Evolutionary conservation across 2,888 invertebrate genomes (phyloP).

Genomic region (Nomada fabriciana): DNA sequence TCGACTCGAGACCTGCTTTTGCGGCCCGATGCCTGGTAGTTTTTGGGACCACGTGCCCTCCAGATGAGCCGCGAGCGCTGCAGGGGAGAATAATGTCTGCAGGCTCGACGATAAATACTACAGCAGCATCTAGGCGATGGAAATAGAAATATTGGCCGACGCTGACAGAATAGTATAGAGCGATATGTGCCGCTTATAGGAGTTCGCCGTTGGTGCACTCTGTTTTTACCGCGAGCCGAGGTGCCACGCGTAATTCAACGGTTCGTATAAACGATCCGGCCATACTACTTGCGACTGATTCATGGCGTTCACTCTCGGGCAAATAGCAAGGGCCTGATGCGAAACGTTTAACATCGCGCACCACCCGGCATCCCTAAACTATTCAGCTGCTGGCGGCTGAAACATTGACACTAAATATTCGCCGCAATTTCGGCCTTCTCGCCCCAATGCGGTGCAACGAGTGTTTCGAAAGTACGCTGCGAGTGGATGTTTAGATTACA

Average conservation of each 20-base stretch:
- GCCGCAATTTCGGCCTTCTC: slow-evolving; percentile 22
- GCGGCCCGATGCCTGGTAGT: not conserved
- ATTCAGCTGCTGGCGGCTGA: slow-evolving; percentile 11
- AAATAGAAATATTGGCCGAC: not conserved
- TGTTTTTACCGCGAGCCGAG: not conserved
- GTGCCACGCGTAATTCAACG: not conserved
- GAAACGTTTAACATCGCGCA: slow-evolving; percentile 15
- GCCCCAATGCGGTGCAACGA: not conserved
- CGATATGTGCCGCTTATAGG: no score
- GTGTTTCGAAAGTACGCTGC: slow-evolving; percentile 7
- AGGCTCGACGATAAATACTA: slow-evolving; percentile 11
- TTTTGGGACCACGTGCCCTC: slow-evolving; percentile 59
- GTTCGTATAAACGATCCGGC: not conserved
- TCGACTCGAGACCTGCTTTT: not conserved
- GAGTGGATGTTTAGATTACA: slow-evolving; percentile 21
- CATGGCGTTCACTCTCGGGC: not conserved
- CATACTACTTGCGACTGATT: not conserved
- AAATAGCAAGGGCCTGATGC: not conserved
- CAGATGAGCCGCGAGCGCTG: slow-evolving; percentile 63
- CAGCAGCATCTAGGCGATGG: not conserved
- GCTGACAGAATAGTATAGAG: no score
- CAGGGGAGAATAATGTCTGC: slow-evolving; percentile 7
- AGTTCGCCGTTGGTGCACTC: not conserved
- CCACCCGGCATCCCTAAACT: slow-evolving; percentile 8
- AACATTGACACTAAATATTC: slow-evolving; percentile 26